Conservation (phyloP, 2,113 vertebrate species). For the Peromyscus polionotus region DNA sequence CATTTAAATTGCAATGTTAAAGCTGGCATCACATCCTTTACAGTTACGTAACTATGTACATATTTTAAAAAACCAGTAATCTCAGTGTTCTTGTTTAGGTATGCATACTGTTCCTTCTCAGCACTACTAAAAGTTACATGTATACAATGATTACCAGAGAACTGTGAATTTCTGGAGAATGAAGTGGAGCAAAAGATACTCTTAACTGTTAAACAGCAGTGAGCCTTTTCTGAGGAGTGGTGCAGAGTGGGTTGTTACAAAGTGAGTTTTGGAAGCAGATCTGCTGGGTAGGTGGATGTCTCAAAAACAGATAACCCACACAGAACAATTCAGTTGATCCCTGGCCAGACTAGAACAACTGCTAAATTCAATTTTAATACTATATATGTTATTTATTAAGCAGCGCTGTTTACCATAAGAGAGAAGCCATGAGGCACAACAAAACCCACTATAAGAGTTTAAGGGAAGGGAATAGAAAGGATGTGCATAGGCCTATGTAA, state of each 20-base stretch:
- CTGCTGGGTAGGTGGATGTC: neutral
- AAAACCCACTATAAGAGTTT: no score
- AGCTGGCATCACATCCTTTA: constrained; percentile 13
- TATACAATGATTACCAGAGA: neutral
- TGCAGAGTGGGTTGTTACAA: neutral
- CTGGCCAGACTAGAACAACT: neutral
- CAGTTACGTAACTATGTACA: constrained; percentile 1
- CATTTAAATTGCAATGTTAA: constrained; percentile 53
- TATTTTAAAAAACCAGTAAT: neutral
- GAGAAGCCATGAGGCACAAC: no score
- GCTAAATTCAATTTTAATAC: constrained; percentile 6
- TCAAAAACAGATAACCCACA: neutral
- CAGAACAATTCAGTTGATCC: neutral
- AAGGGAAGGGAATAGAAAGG: no score
- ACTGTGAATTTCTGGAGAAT: neutral
- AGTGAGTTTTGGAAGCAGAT: constrained; percentile 54
- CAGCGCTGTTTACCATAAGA: no score
- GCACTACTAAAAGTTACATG: neutral
- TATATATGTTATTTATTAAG: neutral
- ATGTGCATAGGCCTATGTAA: no score
- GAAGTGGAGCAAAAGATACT: neutral
- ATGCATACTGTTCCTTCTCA: neutral
- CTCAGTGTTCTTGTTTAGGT: constrained; percentile 26
- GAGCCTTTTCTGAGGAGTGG: constrained; percentile 18
- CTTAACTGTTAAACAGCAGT: neutral